Evolutionary conservation across 1,140 invertebrate genomes (phyloP), one percentile per base, ranked within the genome.

Genomic region (Psix sp.): DNA sequence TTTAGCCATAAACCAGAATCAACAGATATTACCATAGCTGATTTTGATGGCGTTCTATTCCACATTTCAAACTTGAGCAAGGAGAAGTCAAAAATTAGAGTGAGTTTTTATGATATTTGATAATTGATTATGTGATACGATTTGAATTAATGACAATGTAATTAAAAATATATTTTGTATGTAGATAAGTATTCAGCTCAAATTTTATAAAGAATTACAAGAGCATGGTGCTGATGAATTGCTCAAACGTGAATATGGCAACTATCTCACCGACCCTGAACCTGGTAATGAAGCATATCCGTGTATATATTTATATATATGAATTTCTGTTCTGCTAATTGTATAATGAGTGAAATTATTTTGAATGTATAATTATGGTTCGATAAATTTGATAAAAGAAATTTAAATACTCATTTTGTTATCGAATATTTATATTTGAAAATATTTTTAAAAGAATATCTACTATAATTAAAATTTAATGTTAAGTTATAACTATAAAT

Each of bases 41-140:
- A 99, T 90, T 99, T 99, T 89, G 98, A 99, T 91, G 98, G 98
- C 75, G 98, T 98, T 51, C 87, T 99, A 56, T 99, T 98, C 90
- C 97, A 99, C 88, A 94, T 99, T 89, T 99, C 98, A 46, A 99
- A 98, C 91, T 90, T 96, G 73, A 94, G 96, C 88, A 93, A 92
- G 75, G 97, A 99, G 86, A 98, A 98, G 91, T 94, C 94, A 75
- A 99, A 98, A 94, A 91, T 99, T 89, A 93, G 93, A 89, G 96
- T 98, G 90, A 91, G 92, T 91, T 59, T 21, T 15, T 46, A 15
- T 24, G 18, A n/a, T 13, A 10, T 29, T 16, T 17, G n/a, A 20
- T 13, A 33, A 48, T 48, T 48, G 4, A 33, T 15, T 16, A 33
- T 18, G 5, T 24, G 4, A 24, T 5, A 5, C 9, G 9, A 9